Base-by-base conservation (phyloP, 1,140 invertebrate genomes). In the Drosophila parabipectinata region DNA sequence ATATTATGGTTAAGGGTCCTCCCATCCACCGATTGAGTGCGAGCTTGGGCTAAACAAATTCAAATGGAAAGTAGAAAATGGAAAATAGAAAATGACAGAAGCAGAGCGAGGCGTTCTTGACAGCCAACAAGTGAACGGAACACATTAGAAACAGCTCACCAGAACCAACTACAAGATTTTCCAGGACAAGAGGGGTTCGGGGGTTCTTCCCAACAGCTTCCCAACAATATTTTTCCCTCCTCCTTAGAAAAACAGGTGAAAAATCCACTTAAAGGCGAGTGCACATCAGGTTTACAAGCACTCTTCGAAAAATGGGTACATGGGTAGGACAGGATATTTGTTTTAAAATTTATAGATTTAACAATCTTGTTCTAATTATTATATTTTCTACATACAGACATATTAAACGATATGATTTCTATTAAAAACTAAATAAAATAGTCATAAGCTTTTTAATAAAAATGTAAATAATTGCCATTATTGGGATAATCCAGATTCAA, bases 231-330 rank as follows among this genome's bases (percentile, higher is more conserved):
- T 50, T 15, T 51, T 62, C 69, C 74, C 14, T 63, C 34, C 12
- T 54, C 72, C 69, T 64, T 28, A 81, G 78, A 77, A 75, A 78
- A 62, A 78, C 7, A 18, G 76, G 56, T 75, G 39, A 73, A 74
- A 74, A 79, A 88, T 88, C 72, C 83, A 82, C 82, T 87, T 77
- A 88, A 67, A 73, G 56, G 50, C 50, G 63, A 87, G 78, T 87
- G 83, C 79, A 82, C 78, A 73, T 68, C 69, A 68, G 63, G 41
- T 61, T 63, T 54, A 47, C 51, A 73, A 53, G 63, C 63, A 67
- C 63, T 63, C 50, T 12, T 47, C 50, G 26, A 67, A 63, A 50
- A 15, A 18, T 37, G 24, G 51, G 50, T 45, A 18, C 6, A 8
- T 1, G n/a, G 39, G 4, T 3, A 18, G 7, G 18, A 45, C 41